Percentiles rank a stretch among this genome's conserved stretches.
These are phyloP conservation scores for Nothoprocta pentlandii DNA, from an alignment of 2,113 vertebrate genomes.

Conservation along the genomic window DNA sequence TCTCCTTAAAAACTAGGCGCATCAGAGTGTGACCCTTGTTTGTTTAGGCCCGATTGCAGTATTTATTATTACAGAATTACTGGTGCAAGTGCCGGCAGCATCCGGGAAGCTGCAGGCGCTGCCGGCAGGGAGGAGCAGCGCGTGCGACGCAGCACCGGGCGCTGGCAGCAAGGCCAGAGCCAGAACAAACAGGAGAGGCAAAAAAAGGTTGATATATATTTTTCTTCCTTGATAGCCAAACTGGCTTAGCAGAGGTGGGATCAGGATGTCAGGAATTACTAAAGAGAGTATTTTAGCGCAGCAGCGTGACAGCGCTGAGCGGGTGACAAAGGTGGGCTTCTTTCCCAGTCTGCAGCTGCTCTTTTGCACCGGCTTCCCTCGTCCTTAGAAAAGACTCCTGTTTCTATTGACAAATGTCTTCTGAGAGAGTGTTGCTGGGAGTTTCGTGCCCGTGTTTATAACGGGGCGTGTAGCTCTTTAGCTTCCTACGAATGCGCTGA, in stretches of 20 bases:
- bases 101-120: not conserved
- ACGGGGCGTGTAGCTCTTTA: not conserved
- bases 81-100: not conserved
- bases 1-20: not conserved
- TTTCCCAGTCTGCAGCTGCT: not conserved
- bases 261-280: not conserved
- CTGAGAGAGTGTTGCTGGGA: not conserved
- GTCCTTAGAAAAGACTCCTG: not conserved
- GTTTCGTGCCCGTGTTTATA: not conserved
- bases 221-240: constrained; percentile 25
- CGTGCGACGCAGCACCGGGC: not conserved
- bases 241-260: not conserved
- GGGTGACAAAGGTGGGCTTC: not conserved
- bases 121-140: constrained; percentile 27
- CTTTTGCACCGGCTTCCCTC: not conserved
- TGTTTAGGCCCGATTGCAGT: not conserved
- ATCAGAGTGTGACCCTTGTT: accelerated
- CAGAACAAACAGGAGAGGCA: constrained; percentile 24
- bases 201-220: not conserved
- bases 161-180: not conserved
- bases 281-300: not conserved
- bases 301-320: not conserved
- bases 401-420: not conserved
- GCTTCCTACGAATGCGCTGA: constrained; percentile 12
- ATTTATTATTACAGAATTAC: not conserved